Base-by-base conservation (phyloP, 2,888 invertebrate genomes). In the Diarsia brunnea region DNA sequence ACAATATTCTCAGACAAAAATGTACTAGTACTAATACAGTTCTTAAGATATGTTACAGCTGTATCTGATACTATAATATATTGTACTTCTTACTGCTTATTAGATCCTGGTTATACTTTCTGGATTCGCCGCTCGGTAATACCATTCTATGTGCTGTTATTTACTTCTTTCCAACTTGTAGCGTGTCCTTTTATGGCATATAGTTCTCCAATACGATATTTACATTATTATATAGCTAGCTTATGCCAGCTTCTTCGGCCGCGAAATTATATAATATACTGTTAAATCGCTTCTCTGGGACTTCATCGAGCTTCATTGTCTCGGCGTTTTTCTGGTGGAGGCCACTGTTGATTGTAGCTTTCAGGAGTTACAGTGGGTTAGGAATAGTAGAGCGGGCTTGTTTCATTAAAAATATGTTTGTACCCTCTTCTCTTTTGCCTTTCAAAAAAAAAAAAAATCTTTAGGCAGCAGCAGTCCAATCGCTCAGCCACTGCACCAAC, bases 41-140 rank as follows among this genome's bases (percentile, higher is more conserved):
- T 11, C 49, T 64, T 51, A 75, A 55, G 53, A 55, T 64, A 82
- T 61, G 45, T 10, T 31, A 69, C 66, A 71, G 53, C 63, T 64
- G 49, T 72, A 75, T 79, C 64, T 55, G 84, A 85, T 83, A 74
- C 53, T 21, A 75, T 67, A 68, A 72, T 82, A 78, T 69, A 31
- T 69, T 73, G 47, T 65, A 61, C n/a, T 81, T 64, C 51, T 81
- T 84, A 84, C 55, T 82, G 61, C 71, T 72, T 73, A 78, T 85
- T 74, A 66, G 55, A 66, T 69, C 55, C 76, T 70, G 63, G 69
- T 53, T 38, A 19, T 31, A 70, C n/a, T 79, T 74, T 64, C 47
- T 63, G 11, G 61, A 61, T 60, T 65, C 27, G n/a, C 31, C 16
- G 31, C 4, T 69, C 43, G 67, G 27, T 60, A 53, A 51, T 31